Evolutionary conservation across 2,113 vertebrate species (phyloP).

Genomic region (Mungos mungo): DNA sequence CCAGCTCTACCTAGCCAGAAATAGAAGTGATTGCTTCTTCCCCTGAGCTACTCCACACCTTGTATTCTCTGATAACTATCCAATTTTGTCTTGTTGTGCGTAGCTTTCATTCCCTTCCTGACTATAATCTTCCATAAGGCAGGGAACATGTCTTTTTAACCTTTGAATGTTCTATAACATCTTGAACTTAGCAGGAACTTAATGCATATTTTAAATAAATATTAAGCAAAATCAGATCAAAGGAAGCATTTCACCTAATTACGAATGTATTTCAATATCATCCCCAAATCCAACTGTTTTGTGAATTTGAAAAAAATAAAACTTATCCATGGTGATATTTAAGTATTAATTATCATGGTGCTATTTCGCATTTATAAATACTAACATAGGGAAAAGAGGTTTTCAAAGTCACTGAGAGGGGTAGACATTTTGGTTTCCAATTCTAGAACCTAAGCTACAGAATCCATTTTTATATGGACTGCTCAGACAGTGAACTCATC

Average conservation of each 20-base stretch:
- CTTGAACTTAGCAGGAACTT: slow-evolving; percentile 42
- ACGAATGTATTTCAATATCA: slow-evolving; percentile 63
- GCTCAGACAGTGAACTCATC: slow-evolving; percentile 45
- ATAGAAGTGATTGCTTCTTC: slow-evolving; percentile 39
- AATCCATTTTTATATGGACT: slow-evolving; percentile 21
- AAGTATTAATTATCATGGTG: slow-evolving; percentile 56
- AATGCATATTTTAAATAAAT: slow-evolving; percentile 60
- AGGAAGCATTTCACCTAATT: slow-evolving; percentile 55
- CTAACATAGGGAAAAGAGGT: background rate
- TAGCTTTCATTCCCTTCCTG: slow-evolving; percentile 8
- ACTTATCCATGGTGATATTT: slow-evolving; percentile 53
- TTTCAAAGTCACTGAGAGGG: slow-evolving; percentile 53
- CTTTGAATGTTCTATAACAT: background rate
- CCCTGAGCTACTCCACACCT: background rate
- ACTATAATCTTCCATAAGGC: background rate
- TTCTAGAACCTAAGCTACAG: slow-evolving; percentile 57
- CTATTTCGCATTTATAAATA: slow-evolving; percentile 64
- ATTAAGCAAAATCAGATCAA: slow-evolving; percentile 63
- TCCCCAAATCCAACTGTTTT: slow-evolving; percentile 56
- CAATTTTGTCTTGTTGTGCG: background rate
- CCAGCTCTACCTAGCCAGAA: background rate
- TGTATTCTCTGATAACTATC: slow-evolving; percentile 13
- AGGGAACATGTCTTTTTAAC: slow-evolving; percentile 34
- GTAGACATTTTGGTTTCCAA: background rate
- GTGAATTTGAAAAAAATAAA: slow-evolving; percentile 57